Percentiles rank a stretch among this genome's conserved stretches.
These are phyloP conservation scores for Trochalopteron elliotii DNA, from an alignment of 2,113 vertebrate species.

Conservation along the genomic window DNA sequence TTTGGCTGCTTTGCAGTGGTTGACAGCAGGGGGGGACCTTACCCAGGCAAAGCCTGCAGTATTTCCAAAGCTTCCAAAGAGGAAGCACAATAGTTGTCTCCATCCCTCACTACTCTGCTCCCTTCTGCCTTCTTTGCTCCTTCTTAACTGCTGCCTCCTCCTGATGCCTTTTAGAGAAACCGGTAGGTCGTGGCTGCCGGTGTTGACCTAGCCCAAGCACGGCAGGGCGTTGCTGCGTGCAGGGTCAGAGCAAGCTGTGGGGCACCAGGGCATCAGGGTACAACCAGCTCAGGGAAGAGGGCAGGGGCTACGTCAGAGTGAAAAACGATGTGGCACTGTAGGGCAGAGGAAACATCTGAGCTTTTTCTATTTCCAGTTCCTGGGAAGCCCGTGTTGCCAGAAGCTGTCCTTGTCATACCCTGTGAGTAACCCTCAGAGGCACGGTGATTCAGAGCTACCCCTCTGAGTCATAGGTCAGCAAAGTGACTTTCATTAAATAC, in stretches of 20 bases:
- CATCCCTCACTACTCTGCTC: background rate
- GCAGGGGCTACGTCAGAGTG: background rate
- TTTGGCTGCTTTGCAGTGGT: background rate
- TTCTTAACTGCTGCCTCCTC: background rate
- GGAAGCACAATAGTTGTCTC: background rate
- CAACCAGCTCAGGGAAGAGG: background rate
- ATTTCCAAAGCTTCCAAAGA: background rate
- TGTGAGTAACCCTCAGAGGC: background rate
- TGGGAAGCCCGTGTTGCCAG: background rate
- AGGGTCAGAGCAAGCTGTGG: background rate
- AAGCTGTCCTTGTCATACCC: background rate
- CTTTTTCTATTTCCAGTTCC: background rate
- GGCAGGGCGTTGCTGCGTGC: rapidly evolving
- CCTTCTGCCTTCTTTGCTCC: background rate
- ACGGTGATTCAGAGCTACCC: background rate
- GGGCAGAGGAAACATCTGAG: background rate
- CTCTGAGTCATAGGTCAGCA: background rate
- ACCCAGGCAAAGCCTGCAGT: background rate
- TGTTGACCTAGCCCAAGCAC: background rate
- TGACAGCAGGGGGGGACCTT: background rate
- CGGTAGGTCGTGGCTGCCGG: background rate
- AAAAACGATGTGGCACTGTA: background rate
- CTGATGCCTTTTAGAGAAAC: background rate
- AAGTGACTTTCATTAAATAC: background rate
- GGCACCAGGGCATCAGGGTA: background rate